Evolutionary conservation across 2,797 vertebrate genomes (phyloP).

Genomic region (Etheostoma nigrum): DNA sequence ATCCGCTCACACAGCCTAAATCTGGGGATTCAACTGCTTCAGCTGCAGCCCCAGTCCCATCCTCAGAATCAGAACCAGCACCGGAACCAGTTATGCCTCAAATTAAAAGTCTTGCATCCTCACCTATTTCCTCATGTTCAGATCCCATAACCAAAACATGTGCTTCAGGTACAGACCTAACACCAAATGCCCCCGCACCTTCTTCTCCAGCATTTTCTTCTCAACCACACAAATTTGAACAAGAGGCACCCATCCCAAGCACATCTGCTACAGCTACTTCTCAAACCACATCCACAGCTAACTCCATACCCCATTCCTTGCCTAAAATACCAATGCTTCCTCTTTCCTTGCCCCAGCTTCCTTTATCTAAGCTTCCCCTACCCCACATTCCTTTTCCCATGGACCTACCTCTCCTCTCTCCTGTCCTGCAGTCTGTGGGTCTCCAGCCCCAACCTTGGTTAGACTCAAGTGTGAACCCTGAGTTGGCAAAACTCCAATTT

Average conservation of each 20-base stretch:
- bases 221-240: constrained; percentile 56
- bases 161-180: constrained; percentile 47
- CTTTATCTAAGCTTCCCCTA: constrained; percentile 82
- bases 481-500: constrained; percentile 94
- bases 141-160: constrained; percentile 53
- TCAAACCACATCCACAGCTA: constrained; percentile 57
- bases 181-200: constrained; percentile 30
- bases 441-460: constrained; percentile 91
- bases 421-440: constrained; percentile 93
- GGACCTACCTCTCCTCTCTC: constrained; percentile 94
- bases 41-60: constrained; percentile 69
- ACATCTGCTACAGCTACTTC: constrained; percentile 51
- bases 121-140: constrained; percentile 49
- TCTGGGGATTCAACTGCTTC: constrained; percentile 81
- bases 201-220: constrained; percentile 56
- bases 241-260: constrained; percentile 52
- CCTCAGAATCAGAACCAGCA: constrained; percentile 83
- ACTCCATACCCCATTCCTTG: constrained; percentile 64
- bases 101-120: constrained; percentile 79
- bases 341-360: constrained; percentile 72
- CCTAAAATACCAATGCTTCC: constrained; percentile 76
- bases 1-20: constrained; percentile 89
- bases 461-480: constrained; percentile 88
- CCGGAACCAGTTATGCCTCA: constrained; percentile 80
- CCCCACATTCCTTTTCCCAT: constrained; percentile 92